Conservation (phyloP, 2,888 invertebrate genomes). For the Mythimna pallens region DNA sequence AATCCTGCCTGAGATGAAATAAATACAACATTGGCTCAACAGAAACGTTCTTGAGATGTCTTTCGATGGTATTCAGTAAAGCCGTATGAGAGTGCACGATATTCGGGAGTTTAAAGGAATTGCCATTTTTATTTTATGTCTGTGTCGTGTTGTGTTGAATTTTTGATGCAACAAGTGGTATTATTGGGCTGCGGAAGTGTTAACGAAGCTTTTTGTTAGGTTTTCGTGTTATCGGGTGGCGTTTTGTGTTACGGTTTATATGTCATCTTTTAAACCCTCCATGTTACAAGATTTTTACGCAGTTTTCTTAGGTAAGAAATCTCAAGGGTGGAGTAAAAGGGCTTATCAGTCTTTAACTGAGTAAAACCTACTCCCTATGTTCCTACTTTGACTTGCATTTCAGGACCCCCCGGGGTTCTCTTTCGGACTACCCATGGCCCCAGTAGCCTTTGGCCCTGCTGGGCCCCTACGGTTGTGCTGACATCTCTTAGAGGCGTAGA, state of each 20-base stretch:
- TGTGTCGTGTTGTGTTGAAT: slow-evolving; percentile 31
- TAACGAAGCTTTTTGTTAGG: slow-evolving; percentile 42
- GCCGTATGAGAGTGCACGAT: slow-evolving; percentile 54
- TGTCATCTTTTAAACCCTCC: not conserved
- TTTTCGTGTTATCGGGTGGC: slow-evolving; percentile 8
- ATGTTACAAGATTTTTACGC: not conserved
- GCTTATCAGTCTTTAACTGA: too few species aligned
- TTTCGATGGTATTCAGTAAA: slow-evolving; percentile 68
- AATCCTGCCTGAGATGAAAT: slow-evolving; percentile 86
- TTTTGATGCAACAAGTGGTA: slow-evolving; percentile 63
- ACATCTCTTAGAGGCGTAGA: too few species aligned
- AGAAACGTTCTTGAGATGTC: slow-evolving; percentile 72
- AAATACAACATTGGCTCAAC: slow-evolving; percentile 82
- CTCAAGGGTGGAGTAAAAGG: too few species aligned
- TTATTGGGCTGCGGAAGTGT: slow-evolving; percentile 43
- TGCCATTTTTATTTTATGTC: slow-evolving; percentile 56
- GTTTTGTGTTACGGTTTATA: slow-evolving; percentile 2
- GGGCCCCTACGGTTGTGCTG: too few species aligned
- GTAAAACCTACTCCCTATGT: too few species aligned
- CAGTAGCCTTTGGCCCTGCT: too few species aligned
- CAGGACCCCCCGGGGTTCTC: too few species aligned
- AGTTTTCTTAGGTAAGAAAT: too few species aligned
- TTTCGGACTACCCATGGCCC: too few species aligned
- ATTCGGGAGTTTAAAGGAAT: slow-evolving; percentile 65
- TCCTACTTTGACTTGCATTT: too few species aligned